A percentile compares a stretch with the other conserved stretches of the same genome.
Conservation (phyloP, 2,113 vertebrate species). For the Myodes glareolus region DNA sequence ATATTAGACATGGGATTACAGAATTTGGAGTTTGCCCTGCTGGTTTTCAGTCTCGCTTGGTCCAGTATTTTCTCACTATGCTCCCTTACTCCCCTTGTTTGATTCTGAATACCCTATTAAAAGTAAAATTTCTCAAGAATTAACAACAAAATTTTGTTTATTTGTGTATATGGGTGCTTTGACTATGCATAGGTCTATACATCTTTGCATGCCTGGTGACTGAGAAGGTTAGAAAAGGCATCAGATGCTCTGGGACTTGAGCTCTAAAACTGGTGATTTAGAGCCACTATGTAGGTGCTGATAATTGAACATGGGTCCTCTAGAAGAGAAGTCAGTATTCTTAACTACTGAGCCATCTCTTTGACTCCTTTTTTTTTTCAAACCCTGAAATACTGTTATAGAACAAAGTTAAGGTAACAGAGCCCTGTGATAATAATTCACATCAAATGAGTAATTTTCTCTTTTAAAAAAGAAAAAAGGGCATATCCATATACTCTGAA, state of each 20-base stretch:
- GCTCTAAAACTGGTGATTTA: background rate
- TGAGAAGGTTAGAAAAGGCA: background rate
- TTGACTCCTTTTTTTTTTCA: background rate
- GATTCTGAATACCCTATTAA: background rate
- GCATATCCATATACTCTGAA: background rate
- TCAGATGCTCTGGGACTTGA: background rate
- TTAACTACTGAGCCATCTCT: background rate
- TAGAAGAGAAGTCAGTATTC: background rate
- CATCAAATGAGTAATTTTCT: constrained; percentile 16
- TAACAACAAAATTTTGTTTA: background rate
- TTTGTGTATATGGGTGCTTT: background rate
- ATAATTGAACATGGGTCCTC: background rate
- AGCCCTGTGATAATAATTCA: background rate
- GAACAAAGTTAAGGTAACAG: background rate
- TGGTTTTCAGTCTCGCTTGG: background rate
- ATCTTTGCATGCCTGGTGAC: background rate
- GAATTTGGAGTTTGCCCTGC: background rate
- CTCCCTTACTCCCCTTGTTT: background rate
- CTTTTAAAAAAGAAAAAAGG: background rate
- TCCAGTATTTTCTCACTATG: background rate
- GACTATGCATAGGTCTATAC: background rate
- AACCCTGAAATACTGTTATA: background rate
- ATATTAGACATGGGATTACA: background rate
- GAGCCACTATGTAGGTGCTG: background rate
- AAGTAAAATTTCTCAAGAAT: constrained; percentile 16